These are phyloP conservation scores for Catamblyrhynchus diadema DNA, from an alignment of 2,797 vertebrate genomes.

Conservation along the genomic window DNA sequence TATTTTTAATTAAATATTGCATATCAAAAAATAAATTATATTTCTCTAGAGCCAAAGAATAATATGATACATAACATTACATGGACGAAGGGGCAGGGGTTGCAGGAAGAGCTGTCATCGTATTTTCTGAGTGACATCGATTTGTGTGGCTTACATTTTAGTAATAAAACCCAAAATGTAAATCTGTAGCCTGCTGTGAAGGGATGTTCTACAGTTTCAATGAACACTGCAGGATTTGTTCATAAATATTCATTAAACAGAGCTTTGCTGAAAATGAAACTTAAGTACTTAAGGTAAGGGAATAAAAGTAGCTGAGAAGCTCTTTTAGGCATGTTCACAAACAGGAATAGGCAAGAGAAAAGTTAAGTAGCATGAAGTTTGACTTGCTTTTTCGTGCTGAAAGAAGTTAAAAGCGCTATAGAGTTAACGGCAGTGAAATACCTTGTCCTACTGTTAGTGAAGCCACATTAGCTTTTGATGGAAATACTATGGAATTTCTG, in stretches of 20 bases:
- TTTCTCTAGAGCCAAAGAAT: not conserved
- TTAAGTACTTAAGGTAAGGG: slow-evolving; percentile 76
- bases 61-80: not conserved
- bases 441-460: not conserved
- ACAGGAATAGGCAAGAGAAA: not conserved
- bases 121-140: slow-evolving; percentile 69
- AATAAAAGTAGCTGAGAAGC: slow-evolving; percentile 67
- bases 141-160: slow-evolving; percentile 77
- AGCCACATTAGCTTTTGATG: not conserved
- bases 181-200: slow-evolving; percentile 72
- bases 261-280: slow-evolving; percentile 77
- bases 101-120: slow-evolving; percentile 49
- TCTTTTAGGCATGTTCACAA: slow-evolving; percentile 52
- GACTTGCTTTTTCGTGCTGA: not conserved
- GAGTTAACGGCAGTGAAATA: not conserved
- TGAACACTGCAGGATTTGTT: slow-evolving; percentile 71
- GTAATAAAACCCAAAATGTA: slow-evolving; percentile 76
- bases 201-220: slow-evolving; percentile 69
- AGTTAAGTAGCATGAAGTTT: not conserved
- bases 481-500: not conserved
- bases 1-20: slow-evolving; percentile 49
- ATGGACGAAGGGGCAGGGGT: slow-evolving; percentile 47
- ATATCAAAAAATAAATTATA: slow-evolving; percentile 38
- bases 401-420: not conserved
- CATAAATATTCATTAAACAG: slow-evolving; percentile 82